Evolutionary conservation across 2,113 vertebrate genomes (phyloP), one percentile per base, ranked within the genome.

Genomic region (Neolamprologus tretocephalus): DNA sequence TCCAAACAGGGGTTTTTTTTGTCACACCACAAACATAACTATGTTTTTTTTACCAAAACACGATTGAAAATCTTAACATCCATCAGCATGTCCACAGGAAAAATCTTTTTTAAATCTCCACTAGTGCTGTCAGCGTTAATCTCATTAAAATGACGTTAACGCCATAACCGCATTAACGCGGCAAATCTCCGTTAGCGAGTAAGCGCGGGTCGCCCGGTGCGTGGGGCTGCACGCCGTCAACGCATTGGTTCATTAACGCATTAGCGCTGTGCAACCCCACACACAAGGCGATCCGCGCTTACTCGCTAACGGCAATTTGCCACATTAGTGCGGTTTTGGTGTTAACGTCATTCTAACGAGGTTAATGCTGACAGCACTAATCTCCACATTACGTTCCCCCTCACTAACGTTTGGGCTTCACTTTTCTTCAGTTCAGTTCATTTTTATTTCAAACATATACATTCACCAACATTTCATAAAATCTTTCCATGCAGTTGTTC

Each of bases 21-120:
- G 57, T 17, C 57, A 31, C 57, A 31, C 57, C 57, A 61, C 57
- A 61, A 61, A 31, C 14, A 61, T 31, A 31, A 31, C 26, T 61
- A 58, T 17, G 14, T 16, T 57, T 57, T 53, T 51, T 55, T 61
- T 61, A 61, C 57, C 26, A 31, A 61, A 31, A 61, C 57, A 33
- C 5, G 1, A 19, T 4, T 61, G 16, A 33, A 33, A 61, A 61
- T 61, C 28, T 61, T 61, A 61, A 31, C 5, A 3, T 61, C 26
- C 26, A 31, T 31, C 14, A 31, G 8, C 26, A 61, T 31, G 8
- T 31, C 26, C 26, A 31, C 5, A 1, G 57, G 26, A 31, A 58
- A 28, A 3, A 0, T 0, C 0, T 0, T 4, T 23, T 26, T 26
- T 2, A 57, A 57, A 28, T 57, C 55, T 57, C 55, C 55, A 57